These are phyloP conservation scores for Drosophila rhopaloa DNA, from an alignment of 1,140 invertebrate genomes.

Conservation along the genomic window DNA sequence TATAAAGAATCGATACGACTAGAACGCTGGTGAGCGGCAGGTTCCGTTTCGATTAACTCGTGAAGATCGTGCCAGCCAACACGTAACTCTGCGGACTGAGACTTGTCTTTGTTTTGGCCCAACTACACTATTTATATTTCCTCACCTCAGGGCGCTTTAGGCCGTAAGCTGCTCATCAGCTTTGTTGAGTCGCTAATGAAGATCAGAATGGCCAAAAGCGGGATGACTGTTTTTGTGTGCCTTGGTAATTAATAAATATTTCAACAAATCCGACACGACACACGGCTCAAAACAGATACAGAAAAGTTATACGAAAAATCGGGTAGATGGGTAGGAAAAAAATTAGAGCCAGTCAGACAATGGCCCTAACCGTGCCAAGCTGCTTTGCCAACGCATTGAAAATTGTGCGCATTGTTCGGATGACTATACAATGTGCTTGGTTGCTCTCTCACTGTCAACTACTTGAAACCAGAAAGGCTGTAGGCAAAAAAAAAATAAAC, in stretches of 20 bases:
- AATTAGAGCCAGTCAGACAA: slow-evolving; percentile 52
- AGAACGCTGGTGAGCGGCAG: slow-evolving; percentile 33
- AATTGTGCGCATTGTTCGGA: slow-evolving; percentile 70
- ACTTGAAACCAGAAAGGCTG: slow-evolving; percentile 55
- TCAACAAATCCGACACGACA: slow-evolving; percentile 55
- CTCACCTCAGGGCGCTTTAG: not conserved
- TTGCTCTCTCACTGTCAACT: slow-evolving; percentile 53
- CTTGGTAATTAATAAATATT: slow-evolving; percentile 57
- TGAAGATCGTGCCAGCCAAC: slow-evolving; percentile 25
- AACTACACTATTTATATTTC: slow-evolving; percentile 18
- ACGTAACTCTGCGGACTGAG: slow-evolving; percentile 12
- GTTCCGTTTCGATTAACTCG: slow-evolving; percentile 40
- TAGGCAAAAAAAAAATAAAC: slow-evolving; percentile 23
- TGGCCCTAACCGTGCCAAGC: slow-evolving; percentile 44
- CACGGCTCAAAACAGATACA: slow-evolving; percentile 19
- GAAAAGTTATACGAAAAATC: slow-evolving; percentile 7
- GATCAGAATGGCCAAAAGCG: slow-evolving; percentile 27
- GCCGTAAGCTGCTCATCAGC: slow-evolving; percentile 44
- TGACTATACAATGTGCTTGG: slow-evolving; percentile 29
- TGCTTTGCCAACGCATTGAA: slow-evolving; percentile 62
- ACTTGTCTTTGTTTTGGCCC: slow-evolving; percentile 27
- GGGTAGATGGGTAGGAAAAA: slow-evolving; percentile 30
- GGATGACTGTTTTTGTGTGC: slow-evolving; percentile 36
- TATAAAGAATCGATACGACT: slow-evolving; percentile 14
- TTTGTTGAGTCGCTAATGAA: slow-evolving; percentile 52